Evolutionary conservation across 2,888 invertebrate species (phyloP).

Genomic region (Cephonodes hylas): DNA sequence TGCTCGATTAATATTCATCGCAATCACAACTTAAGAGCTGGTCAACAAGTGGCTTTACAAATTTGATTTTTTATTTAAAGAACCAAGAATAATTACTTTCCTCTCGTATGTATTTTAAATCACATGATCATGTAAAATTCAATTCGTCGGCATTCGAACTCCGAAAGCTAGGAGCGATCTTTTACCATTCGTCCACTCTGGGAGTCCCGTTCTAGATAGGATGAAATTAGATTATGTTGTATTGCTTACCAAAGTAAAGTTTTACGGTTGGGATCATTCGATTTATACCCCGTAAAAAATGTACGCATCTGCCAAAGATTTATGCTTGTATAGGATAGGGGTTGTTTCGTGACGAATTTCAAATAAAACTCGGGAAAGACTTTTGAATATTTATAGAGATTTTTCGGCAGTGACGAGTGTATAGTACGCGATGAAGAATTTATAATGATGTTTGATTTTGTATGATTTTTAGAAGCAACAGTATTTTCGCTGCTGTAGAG

Average conservation of each 20-base stretch:
- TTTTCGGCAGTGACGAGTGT: too few species aligned
- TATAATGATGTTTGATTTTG: too few species aligned
- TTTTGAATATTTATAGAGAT: background rate
- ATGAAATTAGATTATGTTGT: constrained; percentile 8
- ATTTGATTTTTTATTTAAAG: too few species aligned
- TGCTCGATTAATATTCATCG: too few species aligned
- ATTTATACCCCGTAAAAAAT: constrained; percentile 12
- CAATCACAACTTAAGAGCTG: too few species aligned
- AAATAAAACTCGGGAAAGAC: background rate
- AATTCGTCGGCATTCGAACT: background rate
- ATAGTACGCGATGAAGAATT: too few species aligned
- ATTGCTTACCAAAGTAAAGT: constrained; percentile 10
- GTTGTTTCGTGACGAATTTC: constrained; percentile 3
- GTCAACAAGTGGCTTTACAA: too few species aligned
- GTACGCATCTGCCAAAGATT: constrained; percentile 1
- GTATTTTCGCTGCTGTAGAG: too few species aligned
- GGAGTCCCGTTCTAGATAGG: background rate
- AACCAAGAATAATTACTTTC: background rate
- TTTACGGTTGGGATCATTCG: constrained; percentile 7
- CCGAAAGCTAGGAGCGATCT: background rate
- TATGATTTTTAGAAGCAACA: too few species aligned
- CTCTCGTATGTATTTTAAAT: background rate
- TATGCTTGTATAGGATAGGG: background rate
- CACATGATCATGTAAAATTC: background rate
- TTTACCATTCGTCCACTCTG: constrained; percentile 1